Conservation (phyloP, 2,797 vertebrate genomes). For the Pantherophis vulpinus region DNA sequence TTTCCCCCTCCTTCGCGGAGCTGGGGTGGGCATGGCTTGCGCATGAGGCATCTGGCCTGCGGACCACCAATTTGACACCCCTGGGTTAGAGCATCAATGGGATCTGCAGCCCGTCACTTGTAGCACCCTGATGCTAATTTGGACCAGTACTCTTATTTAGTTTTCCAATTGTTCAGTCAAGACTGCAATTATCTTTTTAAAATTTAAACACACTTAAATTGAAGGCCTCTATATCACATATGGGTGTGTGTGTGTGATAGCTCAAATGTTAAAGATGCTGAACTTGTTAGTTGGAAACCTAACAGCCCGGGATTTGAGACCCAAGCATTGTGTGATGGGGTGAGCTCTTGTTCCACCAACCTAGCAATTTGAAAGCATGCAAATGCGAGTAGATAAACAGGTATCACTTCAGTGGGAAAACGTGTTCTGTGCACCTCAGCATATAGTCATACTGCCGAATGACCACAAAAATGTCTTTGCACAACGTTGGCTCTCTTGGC, state of each 20-base stretch:
- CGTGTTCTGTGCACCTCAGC: background rate
- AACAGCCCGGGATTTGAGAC: background rate
- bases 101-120: background rate
- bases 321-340: background rate
- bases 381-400: background rate
- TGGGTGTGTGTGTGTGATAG: background rate
- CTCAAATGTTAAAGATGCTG: background rate
- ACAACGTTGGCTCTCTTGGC: background rate
- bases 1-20: too few species aligned
- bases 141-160: background rate
- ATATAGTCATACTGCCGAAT: background rate
- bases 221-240: background rate
- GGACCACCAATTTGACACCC: too few species aligned
- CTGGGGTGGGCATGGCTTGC: too few species aligned
- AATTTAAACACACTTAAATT: background rate
- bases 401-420: background rate
- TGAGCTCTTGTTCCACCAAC: background rate
- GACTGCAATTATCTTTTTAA: background rate
- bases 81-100: background rate
- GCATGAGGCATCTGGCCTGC: too few species aligned
- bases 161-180: background rate
- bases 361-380: background rate
- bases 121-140: background rate
- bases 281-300: background rate
- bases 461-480: background rate